Evolutionary conservation across 30 jellyfish, hydroid and myxozoan genomes (phyloP).

Genomic region (Hydractinia symbiolongicarpus): DNA sequence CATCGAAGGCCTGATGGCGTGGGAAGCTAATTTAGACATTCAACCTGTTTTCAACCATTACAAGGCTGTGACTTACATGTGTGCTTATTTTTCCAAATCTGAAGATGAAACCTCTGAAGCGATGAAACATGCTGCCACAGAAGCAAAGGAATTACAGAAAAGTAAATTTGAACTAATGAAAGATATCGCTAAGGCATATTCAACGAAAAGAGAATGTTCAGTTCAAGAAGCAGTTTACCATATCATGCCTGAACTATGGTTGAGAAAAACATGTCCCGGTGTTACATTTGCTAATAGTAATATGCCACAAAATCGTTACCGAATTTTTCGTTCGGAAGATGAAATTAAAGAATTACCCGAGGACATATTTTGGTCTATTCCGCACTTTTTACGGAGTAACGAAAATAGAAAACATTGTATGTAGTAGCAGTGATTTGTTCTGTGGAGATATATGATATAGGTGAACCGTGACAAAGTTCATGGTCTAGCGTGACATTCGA

Average conservation of each 20-base stretch:
- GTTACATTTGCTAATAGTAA: constrained; percentile 7
- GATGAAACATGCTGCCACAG: not conserved
- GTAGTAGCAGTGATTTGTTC: too few relatives aligned
- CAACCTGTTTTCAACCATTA: not conserved
- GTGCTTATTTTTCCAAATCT: too few relatives aligned
- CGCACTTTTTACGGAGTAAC: too few relatives aligned
- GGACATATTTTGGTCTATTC: too few relatives aligned
- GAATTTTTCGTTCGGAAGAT: not conserved
- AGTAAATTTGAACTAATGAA: constrained; percentile 11
- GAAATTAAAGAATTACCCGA: constrained; percentile 21
- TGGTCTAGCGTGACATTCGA: too few relatives aligned
- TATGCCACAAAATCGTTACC: constrained; percentile 6
- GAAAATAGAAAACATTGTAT: too few relatives aligned
- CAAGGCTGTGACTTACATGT: not conserved
- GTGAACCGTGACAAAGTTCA: too few relatives aligned
- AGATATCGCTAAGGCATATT: not conserved
- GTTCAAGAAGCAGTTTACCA: constrained; percentile 25
- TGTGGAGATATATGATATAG: too few relatives aligned
- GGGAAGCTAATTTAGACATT: constrained; percentile 2
- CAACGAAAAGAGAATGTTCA: not conserved
- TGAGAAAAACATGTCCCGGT: not conserved
- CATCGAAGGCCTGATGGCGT: constrained; percentile 1
- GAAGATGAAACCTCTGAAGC: too few relatives aligned
- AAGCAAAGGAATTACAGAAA: not conserved
- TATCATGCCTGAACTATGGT: constrained; percentile 28